phyloP scores from a whole-genome alignment of 2,888 invertebrate genomes.

The Drosophila dives region DNA sequence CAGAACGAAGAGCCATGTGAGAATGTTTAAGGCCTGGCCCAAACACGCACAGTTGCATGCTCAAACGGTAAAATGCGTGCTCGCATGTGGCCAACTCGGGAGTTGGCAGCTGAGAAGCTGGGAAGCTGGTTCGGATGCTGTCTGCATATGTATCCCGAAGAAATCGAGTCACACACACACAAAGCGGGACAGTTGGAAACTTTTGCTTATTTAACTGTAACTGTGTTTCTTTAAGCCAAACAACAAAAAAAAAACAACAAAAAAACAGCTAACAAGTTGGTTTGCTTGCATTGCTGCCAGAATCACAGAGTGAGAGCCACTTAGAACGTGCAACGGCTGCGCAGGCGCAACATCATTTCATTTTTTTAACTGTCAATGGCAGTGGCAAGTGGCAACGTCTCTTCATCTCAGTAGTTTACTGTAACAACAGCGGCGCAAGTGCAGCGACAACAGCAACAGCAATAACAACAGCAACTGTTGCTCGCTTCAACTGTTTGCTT shows the following conservation, averaged over 20 bases:
- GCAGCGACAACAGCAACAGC: slow-evolving; percentile 23
- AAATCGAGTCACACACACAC: slow-evolving; percentile 54
- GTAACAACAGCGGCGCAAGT: slow-evolving; percentile 52
- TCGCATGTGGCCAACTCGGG: slow-evolving; percentile 44
- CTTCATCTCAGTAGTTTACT: slow-evolving; percentile 51
- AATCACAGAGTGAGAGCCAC: slow-evolving; percentile 29
- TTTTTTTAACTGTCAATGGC: slow-evolving; percentile 54
- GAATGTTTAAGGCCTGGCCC: slow-evolving; percentile 51
- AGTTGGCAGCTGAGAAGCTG: slow-evolving; percentile 7
- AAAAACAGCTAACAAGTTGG: no score
- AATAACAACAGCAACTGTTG: slow-evolving; percentile 24
- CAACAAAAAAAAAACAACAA: not conserved
- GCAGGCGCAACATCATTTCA: slow-evolving; percentile 54
- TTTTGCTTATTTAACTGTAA: slow-evolving; percentile 77
- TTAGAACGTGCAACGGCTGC: slow-evolving; percentile 46
- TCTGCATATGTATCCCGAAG: slow-evolving; percentile 36
- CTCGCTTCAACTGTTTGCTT: slow-evolving; percentile 27
- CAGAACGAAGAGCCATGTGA: slow-evolving; percentile 35
- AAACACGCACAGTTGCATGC: slow-evolving; percentile 65
- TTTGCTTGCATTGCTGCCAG: not conserved
- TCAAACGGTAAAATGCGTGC: slow-evolving; percentile 75
- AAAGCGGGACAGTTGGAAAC: slow-evolving; percentile 54
- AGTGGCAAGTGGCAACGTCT: slow-evolving; percentile 28
- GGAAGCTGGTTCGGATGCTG: slow-evolving; percentile 8
- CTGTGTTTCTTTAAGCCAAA: slow-evolving; percentile 46